Base-by-base conservation (phyloP, 2,113 vertebrate species). In the Aplodontia rufa region DNA sequence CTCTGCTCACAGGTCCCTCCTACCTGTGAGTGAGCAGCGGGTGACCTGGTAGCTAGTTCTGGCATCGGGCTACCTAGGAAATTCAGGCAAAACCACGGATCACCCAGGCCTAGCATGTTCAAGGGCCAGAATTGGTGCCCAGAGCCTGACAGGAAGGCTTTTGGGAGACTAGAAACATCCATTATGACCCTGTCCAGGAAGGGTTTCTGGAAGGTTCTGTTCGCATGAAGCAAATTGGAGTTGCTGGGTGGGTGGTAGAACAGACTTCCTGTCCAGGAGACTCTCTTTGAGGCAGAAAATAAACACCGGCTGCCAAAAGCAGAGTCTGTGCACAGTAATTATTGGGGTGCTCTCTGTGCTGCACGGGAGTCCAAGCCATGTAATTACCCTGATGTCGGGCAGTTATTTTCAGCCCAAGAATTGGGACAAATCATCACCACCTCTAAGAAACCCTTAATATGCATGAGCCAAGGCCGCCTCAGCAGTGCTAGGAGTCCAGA, bases 331-430 rank as follows among this genome's bases (percentile, higher is more conserved):
- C 58, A 55, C 35, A 69, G 45, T 93, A 94, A 97, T 97, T 96
- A 96, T 94, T 47, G 74, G 94, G 95, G 91, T 82, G 51, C 75
- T 96, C 91, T 87, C 94, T 3, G 0, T 55, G 91, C 58, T 60
- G 64, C 20, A 53, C 16, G 24, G 76, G 79, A 94, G 83, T 71
- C 74, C 68, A 95, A 87, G 76, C 60, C 58, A 40, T 94, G 83
- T 89, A 95, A 97, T 97, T 91, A 97, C 40, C 69, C 88, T 49
- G 24, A 87, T 58, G 93, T 51, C 5, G 8, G 96, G 69, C 94
- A 96, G 97, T 94, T 97, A 97, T 97, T 97, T 96, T 93, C 93
- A 96, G 96, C 55, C 85, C 55, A 60, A 89, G 96, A 94, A 92
- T 79, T 83, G 86, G 58, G 62, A 91, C 88, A 75, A 74, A 81